These are phyloP conservation scores for Macroramphosus scolopax DNA, from an alignment of 2,797 vertebrate species.

Conservation along the genomic window DNA sequence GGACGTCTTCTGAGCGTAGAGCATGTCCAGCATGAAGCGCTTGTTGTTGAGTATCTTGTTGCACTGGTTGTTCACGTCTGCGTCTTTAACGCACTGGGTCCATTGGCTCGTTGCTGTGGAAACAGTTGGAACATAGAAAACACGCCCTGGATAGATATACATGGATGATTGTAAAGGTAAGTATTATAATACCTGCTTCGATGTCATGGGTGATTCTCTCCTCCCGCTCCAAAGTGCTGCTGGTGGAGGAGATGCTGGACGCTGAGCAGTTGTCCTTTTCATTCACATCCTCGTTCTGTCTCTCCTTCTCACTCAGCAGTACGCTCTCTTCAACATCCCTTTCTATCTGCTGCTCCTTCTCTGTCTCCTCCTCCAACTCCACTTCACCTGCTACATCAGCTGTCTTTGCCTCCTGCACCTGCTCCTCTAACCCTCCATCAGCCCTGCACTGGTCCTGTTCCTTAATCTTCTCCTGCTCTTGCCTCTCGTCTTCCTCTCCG, in stretches of 20 bases:
- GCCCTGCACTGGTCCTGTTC: constrained; percentile 26
- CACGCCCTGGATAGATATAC: no score
- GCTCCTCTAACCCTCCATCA: constrained; percentile 35
- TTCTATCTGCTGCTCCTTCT: constrained; percentile 43
- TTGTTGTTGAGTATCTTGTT: constrained; percentile 91
- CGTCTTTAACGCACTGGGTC: constrained; percentile 82
- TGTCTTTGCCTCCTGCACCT: constrained; percentile 28
- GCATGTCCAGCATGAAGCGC: constrained; percentile 96
- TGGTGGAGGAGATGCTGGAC: constrained; percentile 94
- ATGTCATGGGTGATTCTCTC: constrained; percentile 82
- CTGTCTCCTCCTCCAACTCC: constrained; percentile 72
- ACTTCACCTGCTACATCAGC: constrained; percentile 54
- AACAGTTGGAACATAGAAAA: no score
- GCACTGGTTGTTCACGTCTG: constrained; percentile 84
- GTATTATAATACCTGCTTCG: constrained; percentile 57
- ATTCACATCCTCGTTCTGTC: constrained; percentile 93
- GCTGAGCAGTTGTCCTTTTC: constrained; percentile 96
- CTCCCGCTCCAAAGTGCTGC: constrained; percentile 93
- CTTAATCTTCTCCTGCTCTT: constrained; percentile 31
- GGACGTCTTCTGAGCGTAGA: constrained; percentile 93
- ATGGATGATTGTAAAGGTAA: no score
- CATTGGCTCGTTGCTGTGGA: constrained; percentile 83
- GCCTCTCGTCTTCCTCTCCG: constrained; percentile 29
- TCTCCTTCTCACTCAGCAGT: constrained; percentile 92
- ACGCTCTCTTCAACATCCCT: constrained; percentile 83